These are phyloP conservation scores for Aphis gossypii DNA, from an alignment of 1,140 invertebrate genomes.

Conservation along the genomic window DNA sequence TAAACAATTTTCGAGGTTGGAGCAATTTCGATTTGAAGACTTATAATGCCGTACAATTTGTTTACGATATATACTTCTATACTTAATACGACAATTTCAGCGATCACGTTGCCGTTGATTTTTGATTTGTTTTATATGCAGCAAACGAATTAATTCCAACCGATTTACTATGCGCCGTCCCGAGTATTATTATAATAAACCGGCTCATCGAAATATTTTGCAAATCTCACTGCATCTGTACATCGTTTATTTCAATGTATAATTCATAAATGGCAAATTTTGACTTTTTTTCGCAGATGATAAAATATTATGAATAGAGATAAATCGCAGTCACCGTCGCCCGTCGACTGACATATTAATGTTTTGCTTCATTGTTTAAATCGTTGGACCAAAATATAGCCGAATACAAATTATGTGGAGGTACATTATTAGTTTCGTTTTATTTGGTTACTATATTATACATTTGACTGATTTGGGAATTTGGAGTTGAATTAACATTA, in stretches of 20 bases:
- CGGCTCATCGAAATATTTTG: conserved; percentile 30
- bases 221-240: conserved; percentile 10
- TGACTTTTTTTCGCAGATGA: conserved; percentile 10
- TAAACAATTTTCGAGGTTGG: neutral
- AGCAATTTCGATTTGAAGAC: neutral
- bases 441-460: neutral
- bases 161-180: neutral
- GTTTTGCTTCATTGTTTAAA: too few relatives aligned
- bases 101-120: neutral
- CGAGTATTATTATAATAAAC: neutral
- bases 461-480: neutral
- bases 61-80: neutral
- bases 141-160: neutral
- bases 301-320: conserved; percentile 25
- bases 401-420: neutral
- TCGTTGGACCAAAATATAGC: too few relatives aligned
- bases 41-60: neutral
- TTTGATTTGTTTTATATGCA: conserved; percentile 11
- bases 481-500: neutral
- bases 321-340: neutral
- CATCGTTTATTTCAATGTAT: neutral
- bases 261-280: conserved; percentile 3
- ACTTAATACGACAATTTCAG: neutral
- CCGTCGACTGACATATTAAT: neutral
- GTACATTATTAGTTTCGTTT: neutral